Conservation (phyloP, 2,113 vertebrate species). For the Paralichthys olivaceus region DNA sequence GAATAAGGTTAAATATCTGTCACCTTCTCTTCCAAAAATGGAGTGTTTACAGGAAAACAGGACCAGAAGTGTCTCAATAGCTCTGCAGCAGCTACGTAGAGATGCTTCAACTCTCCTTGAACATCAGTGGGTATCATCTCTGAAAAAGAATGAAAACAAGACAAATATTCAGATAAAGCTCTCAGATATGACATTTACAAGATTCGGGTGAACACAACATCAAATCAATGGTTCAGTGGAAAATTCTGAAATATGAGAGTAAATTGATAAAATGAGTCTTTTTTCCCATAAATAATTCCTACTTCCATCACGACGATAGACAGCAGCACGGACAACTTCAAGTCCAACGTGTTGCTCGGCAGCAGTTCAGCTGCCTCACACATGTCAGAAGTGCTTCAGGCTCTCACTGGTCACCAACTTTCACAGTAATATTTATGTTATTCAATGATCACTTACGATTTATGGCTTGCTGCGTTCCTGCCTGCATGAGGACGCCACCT, state of each 20-base stretch:
- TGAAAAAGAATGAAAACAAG: slow-evolving; percentile 63
- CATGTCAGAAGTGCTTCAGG: background rate
- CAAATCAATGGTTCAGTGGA: background rate
- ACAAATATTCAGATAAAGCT: background rate
- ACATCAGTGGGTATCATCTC: slow-evolving; percentile 96
- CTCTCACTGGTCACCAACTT: background rate
- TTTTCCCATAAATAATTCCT: background rate
- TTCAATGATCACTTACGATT: slow-evolving; percentile 86
- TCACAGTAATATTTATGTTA: background rate
- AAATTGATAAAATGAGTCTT: background rate
- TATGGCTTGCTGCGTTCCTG: slow-evolving; percentile 93
- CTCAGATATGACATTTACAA: background rate
- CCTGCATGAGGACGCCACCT: slow-evolving; percentile 95
- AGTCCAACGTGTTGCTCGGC: background rate
- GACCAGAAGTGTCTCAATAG: slow-evolving; percentile 98
- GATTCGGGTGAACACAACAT: too few species aligned
- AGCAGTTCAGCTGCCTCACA: background rate
- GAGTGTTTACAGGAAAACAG: slow-evolving; percentile 96
- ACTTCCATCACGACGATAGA: background rate
- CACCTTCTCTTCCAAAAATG: slow-evolving; percentile 98
- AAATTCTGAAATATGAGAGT: background rate
- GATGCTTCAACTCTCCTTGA: slow-evolving; percentile 94
- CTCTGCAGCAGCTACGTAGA: slow-evolving; percentile 94
- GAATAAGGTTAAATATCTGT: slow-evolving; percentile 22
- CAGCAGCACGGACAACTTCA: background rate